Evolutionary conservation across 2,888 invertebrate genomes (phyloP).

Genomic region (Mesorhabditis belari): DNA sequence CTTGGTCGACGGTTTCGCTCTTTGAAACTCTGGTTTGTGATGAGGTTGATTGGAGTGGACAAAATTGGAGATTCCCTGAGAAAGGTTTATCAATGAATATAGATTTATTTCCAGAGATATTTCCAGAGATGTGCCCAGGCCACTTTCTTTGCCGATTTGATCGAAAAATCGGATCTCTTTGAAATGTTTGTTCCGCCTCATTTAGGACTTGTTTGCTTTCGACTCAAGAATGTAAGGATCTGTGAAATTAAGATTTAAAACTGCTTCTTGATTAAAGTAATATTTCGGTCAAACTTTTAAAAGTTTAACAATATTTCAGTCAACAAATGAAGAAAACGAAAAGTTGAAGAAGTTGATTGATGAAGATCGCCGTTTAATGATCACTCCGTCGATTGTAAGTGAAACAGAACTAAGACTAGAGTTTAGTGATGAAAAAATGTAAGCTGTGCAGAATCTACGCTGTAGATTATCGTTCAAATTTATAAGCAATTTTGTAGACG

Average conservation of each 20-base stretch:
- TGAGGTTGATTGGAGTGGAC: slow-evolving; percentile 82
- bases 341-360: slow-evolving; percentile 54
- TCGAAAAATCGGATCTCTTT: slow-evolving; percentile 70
- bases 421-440: too few relatives aligned
- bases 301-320: slow-evolving; percentile 36
- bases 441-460: too few relatives aligned
- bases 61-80: slow-evolving; percentile 85
- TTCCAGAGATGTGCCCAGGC: slow-evolving; percentile 64
- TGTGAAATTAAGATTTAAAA: not conserved
- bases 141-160: slow-evolving; percentile 69
- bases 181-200: slow-evolving; percentile 75
- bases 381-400: slow-evolving; percentile 54
- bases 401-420: not conserved
- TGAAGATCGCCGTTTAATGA: slow-evolving; percentile 57
- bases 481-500: slow-evolving; percentile 21
- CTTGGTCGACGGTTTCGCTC: slow-evolving; percentile 74
- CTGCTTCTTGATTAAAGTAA: not conserved
- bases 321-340: slow-evolving; percentile 54
- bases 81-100: slow-evolving; percentile 56
- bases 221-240: slow-evolving; percentile 64
- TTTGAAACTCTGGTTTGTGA: slow-evolving; percentile 92
- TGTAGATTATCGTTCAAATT: too few relatives aligned
- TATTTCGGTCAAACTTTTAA: not conserved
- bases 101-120: not conserved
- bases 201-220: slow-evolving; percentile 87